These are phyloP conservation scores for Cheilosia impressa DNA, from an alignment of 2,888 invertebrate species.

Conservation along the genomic window DNA sequence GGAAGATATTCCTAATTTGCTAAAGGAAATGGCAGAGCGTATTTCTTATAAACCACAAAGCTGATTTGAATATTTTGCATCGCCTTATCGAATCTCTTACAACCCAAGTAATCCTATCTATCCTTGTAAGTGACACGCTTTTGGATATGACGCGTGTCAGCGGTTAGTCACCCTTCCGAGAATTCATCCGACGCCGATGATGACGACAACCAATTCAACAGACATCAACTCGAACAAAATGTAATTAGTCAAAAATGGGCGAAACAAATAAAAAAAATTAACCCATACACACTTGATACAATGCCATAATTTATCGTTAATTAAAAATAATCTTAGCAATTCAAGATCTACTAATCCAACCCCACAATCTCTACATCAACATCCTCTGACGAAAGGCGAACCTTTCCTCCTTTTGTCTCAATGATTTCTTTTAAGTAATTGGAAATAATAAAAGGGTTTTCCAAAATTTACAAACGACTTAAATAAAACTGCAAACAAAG, in stretches of 20 bases:
- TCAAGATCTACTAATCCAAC: not conserved
- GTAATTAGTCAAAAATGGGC: conserved; percentile 3
- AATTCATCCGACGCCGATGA: not conserved
- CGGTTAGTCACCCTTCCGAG: not conserved
- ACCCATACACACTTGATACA: conserved; percentile 2
- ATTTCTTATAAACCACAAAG: too few relatives aligned
- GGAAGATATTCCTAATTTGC: too few relatives aligned
- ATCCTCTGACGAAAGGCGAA: conserved; percentile 32
- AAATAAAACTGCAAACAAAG: conserved; percentile 66
- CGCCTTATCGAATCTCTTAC: too few relatives aligned
- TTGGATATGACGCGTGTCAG: too few relatives aligned
- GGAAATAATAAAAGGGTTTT: conserved; percentile 70
- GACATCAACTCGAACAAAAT: not conserved
- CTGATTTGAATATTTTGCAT: too few relatives aligned
- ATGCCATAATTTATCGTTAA: conserved; percentile 37
- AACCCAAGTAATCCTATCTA: too few relatives aligned
- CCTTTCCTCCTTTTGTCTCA: conserved; percentile 47
- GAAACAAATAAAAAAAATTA: not conserved
- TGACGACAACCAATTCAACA: not conserved
- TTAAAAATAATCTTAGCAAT: conserved; percentile 41
- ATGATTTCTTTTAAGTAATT: conserved; percentile 72
- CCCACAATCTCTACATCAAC: conserved; percentile 46
- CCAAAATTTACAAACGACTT: conserved; percentile 56
- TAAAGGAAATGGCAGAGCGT: too few relatives aligned
- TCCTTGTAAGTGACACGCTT: too few relatives aligned